Base-by-base conservation (phyloP, 2,113 vertebrate species). In the Embiotoca jacksoni region DNA sequence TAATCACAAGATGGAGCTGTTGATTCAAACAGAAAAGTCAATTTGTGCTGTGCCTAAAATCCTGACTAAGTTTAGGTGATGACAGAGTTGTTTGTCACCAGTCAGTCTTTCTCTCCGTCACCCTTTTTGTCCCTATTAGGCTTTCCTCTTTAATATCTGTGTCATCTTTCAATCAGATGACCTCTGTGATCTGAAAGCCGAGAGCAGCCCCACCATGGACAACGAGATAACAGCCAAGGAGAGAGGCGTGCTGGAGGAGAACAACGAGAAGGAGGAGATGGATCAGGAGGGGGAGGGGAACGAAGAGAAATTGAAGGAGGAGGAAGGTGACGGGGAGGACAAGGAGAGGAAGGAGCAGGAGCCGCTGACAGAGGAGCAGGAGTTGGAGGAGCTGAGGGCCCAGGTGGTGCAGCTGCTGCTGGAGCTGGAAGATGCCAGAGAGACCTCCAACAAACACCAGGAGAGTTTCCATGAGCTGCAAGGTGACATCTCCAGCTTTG, bases 351-450 rank as follows among this genome's bases (percentile, higher is more conserved):
- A 90, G 0, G 73, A 92, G 35, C 76, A 92, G 54, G 94, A 94
- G 69, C 88, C 88, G 44, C 91, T 94, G 84, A 94, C 93, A 1
- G 94, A 95, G 0, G 95, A 96, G 85, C 93, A 95, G 13, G 96
- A 97, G 91, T 85, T 95, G 86, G 96, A 97, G 80, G 95, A 96
- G 80, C 89, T 97, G 78, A 94, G 93, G 90, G 93, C 92, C 5
- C 96, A 97, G 92, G 94, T 97, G 53, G 87, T 97, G 10, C 95
- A 96, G 75, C 94, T 98, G 75, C 93, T 96, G 72, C 92, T 96
- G 7, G 96, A 97, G 85, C 92, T 98, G 88, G 96, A 96, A 4
- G 95, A 96, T 58, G 93, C 95, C 5, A 92, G 95, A 39, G 96
- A 96, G 61, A 92, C 92, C 7, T 95, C 95, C 3, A 93, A 94